Conservation (phyloP, 2,113 vertebrate species). For the Misgurnus mizolepis region DNA sequence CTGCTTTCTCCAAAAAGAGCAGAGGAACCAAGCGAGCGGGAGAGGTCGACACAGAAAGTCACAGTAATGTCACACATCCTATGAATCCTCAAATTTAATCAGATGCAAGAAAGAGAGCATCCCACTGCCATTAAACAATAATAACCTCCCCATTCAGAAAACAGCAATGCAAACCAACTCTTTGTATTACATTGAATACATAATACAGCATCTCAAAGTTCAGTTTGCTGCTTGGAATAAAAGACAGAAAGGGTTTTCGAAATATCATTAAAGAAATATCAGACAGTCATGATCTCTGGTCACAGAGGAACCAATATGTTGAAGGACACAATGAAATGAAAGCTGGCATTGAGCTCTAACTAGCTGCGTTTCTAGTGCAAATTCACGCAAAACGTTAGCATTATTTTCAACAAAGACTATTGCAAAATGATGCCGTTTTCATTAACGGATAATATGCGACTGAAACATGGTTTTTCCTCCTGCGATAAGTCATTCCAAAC, state of each 20-base stretch:
- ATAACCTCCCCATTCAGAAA: not conserved
- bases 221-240: not conserved
- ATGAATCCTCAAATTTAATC: slow-evolving; percentile 51
- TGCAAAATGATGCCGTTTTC: no score
- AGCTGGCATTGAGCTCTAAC: slow-evolving; percentile 5
- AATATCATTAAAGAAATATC: slow-evolving; percentile 19
- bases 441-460: no score
- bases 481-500: no score
- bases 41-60: not conserved
- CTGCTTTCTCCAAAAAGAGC: slow-evolving; percentile 32
- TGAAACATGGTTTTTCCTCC: no score
- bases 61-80: slow-evolving; percentile 41
- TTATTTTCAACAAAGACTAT: no score
- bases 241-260: slow-evolving; percentile 3
- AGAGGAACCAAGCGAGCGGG: not conserved
- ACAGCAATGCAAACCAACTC: not conserved
- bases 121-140: not conserved
- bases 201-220: not conserved
- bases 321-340: not conserved
- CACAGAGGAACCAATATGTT: not conserved
- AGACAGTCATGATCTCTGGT: not conserved
- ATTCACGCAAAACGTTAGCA: no score
- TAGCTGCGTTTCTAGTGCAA: no score
- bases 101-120: slow-evolving; percentile 27
- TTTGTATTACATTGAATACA: not conserved